Percentiles rank a stretch among this genome's conserved stretches.
These are phyloP conservation scores for Amiota communis DNA, from an alignment of 2,888 invertebrate genomes.

Conservation along the genomic window DNA sequence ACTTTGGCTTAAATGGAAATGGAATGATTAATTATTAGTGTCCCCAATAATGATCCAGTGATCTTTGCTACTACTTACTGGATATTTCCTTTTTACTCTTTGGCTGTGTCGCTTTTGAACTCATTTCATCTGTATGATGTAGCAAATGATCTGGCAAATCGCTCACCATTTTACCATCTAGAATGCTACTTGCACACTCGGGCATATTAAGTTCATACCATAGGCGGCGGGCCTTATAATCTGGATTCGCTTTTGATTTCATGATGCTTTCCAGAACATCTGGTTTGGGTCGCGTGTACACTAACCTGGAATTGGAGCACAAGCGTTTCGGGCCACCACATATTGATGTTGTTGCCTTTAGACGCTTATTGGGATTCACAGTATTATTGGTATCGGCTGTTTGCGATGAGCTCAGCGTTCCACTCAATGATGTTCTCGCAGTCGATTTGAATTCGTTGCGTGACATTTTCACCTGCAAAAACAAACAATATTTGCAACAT, in stretches of 20 bases:
- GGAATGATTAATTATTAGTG: constrained; percentile 2
- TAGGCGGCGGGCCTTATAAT: constrained; percentile 67
- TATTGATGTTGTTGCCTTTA: constrained; percentile 53
- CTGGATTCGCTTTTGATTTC: constrained; percentile 70
- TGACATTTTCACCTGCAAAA: too few species aligned
- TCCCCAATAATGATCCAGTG: not conserved
- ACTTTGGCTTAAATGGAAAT: constrained; percentile 29
- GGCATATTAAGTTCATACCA: constrained; percentile 73
- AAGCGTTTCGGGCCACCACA: constrained; percentile 56
- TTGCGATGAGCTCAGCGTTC: not conserved
- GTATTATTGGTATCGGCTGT: constrained; percentile 40
- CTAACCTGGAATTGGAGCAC: constrained; percentile 62
- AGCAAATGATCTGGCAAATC: constrained; percentile 79
- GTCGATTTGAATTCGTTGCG: too few species aligned
- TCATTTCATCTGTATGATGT: constrained; percentile 69
- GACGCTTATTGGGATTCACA: constrained; percentile 54
- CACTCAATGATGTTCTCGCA: not conserved
- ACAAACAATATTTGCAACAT: too few species aligned
- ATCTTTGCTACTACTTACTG: constrained; percentile 35
- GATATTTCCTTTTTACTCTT: constrained; percentile 58
- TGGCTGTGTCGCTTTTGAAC: constrained; percentile 28
- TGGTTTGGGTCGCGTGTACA: constrained; percentile 67
- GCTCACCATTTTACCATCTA: constrained; percentile 73
- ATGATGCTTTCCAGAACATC: constrained; percentile 64
- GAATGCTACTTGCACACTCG: constrained; percentile 65